Base-by-base conservation (phyloP, 53 echinoderm and acorn worm species). In the Temnopleurus reevesii region DNA sequence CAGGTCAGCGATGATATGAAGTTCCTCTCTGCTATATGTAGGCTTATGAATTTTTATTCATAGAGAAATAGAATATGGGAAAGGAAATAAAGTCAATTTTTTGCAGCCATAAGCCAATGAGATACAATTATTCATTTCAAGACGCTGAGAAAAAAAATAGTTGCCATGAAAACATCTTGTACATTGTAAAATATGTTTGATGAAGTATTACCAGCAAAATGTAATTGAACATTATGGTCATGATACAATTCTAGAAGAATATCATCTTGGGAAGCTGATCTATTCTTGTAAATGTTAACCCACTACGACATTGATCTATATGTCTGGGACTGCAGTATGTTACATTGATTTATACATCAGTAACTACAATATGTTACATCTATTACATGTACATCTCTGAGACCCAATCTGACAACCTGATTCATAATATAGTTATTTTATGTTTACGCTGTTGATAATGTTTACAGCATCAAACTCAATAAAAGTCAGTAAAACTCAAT, bases 151-250 rank as follows among this genome's bases (percentile, higher is more conserved):
- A 49, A 49, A 49, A 49, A 49, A 49, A n/a, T 12, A 63, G 63
- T 63, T 63, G 63, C 63, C 63, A 15, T 63, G 63, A 63, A 29
- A 5, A 63, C 63, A n/a, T n/a, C n/a, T n/a, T n/a, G n/a, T n/a
- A n/a, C n/a, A n/a, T n/a, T n/a, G n/a, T n/a, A n/a, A n/a, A n/a
- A n/a, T n/a, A n/a, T n/a, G n/a, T n/a, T n/a, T n/a, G n/a, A n/a
- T n/a, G n/a, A n/a, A 63, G 15, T 63, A 31, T 63, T 18, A 63
- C 63, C 33, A 33, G 63, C 63, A 8, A 63, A n/a, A 13, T 63
- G 63, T 33, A 15, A 33, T 33, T 63, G 41, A 71, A 71, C 43
- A 13, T n/a, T 71, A 27, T 38, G 41, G 41, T 71, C 21, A 71
- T 36, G 8, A 23, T 34, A 5, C 21, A 41, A 71, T 49, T 49